Percentiles rank a stretch among this genome's conserved stretches.
These are phyloP conservation scores for Clavelina lepadiformis DNA, from an alignment of 23 tunicate species.

Conservation along the genomic window DNA sequence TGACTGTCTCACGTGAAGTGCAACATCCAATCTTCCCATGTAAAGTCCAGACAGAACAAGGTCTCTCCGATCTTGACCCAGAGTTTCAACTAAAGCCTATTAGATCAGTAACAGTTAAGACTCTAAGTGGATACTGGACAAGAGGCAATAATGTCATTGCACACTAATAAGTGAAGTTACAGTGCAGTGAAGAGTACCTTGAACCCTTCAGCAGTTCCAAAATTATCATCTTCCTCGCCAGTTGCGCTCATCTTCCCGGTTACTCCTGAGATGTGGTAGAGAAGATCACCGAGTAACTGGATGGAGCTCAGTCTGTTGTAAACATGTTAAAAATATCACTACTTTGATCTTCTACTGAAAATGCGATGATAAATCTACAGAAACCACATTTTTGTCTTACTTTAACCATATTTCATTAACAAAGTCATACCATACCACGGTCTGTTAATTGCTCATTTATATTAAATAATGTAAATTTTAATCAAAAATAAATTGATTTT, in stretches of 20 bases:
- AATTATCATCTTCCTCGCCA: slow-evolving; percentile 94
- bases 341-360: too few relatives aligned
- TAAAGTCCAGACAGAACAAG: slow-evolving; percentile 84
- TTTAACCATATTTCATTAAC: too few relatives aligned
- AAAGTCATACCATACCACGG: not conserved
- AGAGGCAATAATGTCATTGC: not conserved
- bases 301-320: slow-evolving; percentile 61
- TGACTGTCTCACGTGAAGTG: slow-evolving; percentile 73
- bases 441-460: not conserved
- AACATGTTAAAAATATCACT: not conserved
- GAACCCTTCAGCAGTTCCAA: slow-evolving; percentile 84
- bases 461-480: too few relatives aligned
- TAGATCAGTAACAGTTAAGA: too few relatives aligned
- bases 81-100: slow-evolving; percentile 59
- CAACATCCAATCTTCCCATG: slow-evolving; percentile 91
- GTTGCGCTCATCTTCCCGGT: slow-evolving; percentile 94
- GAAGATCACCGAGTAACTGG: slow-evolving; percentile 87
- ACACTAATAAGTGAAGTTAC: not conserved
- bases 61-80: slow-evolving; percentile 78
- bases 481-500: too few relatives aligned
- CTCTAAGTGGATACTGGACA: too few relatives aligned
- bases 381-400: too few relatives aligned
- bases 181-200: slow-evolving; percentile 36
- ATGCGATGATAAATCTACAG: too few relatives aligned
- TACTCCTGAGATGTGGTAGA: slow-evolving; percentile 91